Conservation (phyloP, 2,113 vertebrate species). For the Zosterops borbonicus region DNA sequence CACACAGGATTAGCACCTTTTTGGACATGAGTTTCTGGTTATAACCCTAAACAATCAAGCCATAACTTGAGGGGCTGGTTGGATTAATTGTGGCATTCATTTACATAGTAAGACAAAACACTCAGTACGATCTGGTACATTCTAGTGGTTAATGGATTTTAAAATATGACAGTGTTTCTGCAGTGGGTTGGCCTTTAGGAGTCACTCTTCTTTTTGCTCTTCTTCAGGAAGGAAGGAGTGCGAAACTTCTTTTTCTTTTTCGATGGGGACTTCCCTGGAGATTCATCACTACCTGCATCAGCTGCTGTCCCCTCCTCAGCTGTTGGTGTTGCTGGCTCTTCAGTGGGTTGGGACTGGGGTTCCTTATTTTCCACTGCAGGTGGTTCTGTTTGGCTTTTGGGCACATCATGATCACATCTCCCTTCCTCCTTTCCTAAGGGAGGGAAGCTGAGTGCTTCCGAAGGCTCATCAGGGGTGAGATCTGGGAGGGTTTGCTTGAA, state of each 20-base stretch:
- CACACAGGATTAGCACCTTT: conserved; percentile 69
- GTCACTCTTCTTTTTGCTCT: conserved; percentile 97
- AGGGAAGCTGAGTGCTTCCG: conserved; percentile 82
- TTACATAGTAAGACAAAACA: conserved; percentile 74
- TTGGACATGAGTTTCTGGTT: conserved; percentile 45
- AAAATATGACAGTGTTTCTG: conserved; percentile 67
- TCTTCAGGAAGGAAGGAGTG: conserved; percentile 97
- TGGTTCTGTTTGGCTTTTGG: conserved; percentile 49
- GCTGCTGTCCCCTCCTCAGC: conserved; percentile 77
- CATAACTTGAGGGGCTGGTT: conserved; percentile 29
- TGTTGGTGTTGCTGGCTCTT: conserved; percentile 64
- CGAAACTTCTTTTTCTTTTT: conserved; percentile 99
- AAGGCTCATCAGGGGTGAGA: conserved; percentile 91
- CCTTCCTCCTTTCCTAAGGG: conserved; percentile 74
- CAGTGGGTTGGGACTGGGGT: conserved; percentile 47
- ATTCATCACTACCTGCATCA: conserved; percentile 91
- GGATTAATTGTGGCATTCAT: conserved; percentile 73
- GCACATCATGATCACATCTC: conserved; percentile 49
- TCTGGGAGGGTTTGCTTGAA: conserved; percentile 94
- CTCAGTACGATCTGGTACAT: conserved; percentile 79
- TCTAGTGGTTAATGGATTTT: conserved; percentile 82
- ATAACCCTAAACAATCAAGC: conserved; percentile 64
- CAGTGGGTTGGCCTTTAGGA: conserved; percentile 77
- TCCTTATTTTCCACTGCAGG: conserved; percentile 69
- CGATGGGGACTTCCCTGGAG: conserved; percentile 96